Evolutionary conservation across 1,140 invertebrate species (phyloP).

Genomic region (Drosophila mojavensis): DNA sequence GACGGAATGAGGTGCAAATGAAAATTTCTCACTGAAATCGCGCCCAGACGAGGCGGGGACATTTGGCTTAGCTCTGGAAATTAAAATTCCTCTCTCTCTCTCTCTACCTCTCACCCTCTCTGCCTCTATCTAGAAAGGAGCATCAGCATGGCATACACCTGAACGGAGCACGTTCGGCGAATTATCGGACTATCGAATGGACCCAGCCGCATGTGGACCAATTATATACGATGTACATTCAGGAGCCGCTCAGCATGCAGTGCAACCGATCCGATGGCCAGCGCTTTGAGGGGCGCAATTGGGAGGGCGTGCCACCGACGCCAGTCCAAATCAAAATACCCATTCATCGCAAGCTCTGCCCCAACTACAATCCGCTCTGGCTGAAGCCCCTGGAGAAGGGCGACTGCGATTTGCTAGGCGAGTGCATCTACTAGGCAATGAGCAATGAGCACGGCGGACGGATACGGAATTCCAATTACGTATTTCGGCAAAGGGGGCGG

Average conservation of each 20-base stretch:
- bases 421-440: conserved; percentile 78
- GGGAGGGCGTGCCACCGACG: conserved; percentile 79
- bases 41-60: too few relatives aligned
- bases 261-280: conserved; percentile 96
- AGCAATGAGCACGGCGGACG: not conserved
- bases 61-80: too few relatives aligned
- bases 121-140: conserved; percentile 77
- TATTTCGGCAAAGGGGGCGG: not conserved
- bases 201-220: conserved; percentile 89
- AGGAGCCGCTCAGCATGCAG: conserved; percentile 96
- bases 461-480: not conserved
- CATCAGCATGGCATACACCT: conserved; percentile 84
- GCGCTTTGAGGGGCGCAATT: conserved; percentile 86
- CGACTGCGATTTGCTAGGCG: conserved; percentile 81
- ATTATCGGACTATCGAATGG: conserved; percentile 94
- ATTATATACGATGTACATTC: conserved; percentile 91
- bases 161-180: conserved; percentile 86
- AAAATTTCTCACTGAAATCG: too few relatives aligned
- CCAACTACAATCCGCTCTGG: conserved; percentile 84
- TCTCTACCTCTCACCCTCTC: not conserved
- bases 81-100: not conserved
- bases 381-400: conserved; percentile 80
- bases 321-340: conserved; percentile 80
- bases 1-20: too few relatives aligned
- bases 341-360: conserved; percentile 79